Percentiles rank a stretch among this genome's conserved stretches.
Conservation (phyloP, 2,888 invertebrate species). For the Pherbina coryleti region DNA sequence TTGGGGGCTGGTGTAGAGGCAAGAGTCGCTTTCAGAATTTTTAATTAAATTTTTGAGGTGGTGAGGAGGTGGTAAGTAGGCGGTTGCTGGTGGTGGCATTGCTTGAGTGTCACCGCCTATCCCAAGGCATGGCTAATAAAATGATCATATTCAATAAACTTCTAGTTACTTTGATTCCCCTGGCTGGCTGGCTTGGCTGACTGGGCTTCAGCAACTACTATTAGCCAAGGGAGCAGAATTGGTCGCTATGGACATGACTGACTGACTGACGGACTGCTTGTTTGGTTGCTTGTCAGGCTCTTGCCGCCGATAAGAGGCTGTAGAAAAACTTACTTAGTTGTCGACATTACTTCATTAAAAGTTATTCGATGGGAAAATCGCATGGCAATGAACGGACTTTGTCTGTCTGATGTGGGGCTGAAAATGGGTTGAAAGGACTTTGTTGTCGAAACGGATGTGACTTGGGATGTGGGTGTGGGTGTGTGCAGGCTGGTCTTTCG, state of each 20-base stretch:
- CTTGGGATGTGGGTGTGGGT: not conserved
- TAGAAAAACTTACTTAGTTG: constrained; percentile 18
- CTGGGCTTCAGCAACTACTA: not conserved
- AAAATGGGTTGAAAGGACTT: not conserved
- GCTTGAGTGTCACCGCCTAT: not conserved
- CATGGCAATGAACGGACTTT: constrained; percentile 15
- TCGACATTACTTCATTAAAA: constrained; percentile 35
- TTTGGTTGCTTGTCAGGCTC: not conserved
- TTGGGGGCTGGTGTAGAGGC: not conserved
- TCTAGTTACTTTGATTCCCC: not conserved
- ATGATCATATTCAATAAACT: constrained; percentile 29
- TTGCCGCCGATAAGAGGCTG: constrained; percentile 17
- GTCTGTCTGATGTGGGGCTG: not conserved
- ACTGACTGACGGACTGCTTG: not conserved
- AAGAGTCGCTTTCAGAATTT: constrained; percentile 13
- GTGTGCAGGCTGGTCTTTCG: not conserved
- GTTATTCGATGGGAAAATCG: constrained; percentile 23
- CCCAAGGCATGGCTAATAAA: constrained; percentile 26
- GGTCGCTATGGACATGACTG: not conserved
- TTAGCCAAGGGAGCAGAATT: not conserved
- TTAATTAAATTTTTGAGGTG: constrained; percentile 29
- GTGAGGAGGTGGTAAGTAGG: not conserved
- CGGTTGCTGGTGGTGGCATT: not conserved
- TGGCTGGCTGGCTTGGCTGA: not conserved
- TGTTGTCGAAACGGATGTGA: not conserved